Conservation (phyloP, 2,888 invertebrate species). For the Monoplex corrugatus region DNA sequence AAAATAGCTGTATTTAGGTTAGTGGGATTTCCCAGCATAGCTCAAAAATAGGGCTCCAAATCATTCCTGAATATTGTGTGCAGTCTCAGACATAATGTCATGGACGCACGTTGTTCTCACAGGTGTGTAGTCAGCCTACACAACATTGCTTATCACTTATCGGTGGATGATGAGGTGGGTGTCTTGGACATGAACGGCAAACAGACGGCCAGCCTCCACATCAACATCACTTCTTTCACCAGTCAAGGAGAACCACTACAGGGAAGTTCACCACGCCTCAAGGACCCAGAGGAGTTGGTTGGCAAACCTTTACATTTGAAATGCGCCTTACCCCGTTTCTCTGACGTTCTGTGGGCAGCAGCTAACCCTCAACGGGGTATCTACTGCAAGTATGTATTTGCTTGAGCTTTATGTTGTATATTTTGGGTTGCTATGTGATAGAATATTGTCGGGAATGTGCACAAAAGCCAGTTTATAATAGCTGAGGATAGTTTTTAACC, state of each 20-base stretch:
- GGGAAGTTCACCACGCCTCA: not conserved
- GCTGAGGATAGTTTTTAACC: too few species aligned
- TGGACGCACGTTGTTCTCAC: not conserved
- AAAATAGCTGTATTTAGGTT: too few species aligned
- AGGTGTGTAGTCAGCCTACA: slow-evolving; percentile 12
- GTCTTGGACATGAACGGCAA: not conserved
- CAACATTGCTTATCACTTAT: not conserved
- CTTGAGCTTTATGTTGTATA: too few species aligned
- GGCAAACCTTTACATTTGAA: not conserved
- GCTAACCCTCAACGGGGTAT: not conserved
- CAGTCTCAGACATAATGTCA: too few species aligned
- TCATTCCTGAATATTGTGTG: too few species aligned
- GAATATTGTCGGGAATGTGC: too few species aligned
- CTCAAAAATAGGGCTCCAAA: too few species aligned
- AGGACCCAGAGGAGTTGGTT: not conserved
- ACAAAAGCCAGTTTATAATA: too few species aligned
- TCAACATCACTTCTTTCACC: not conserved
- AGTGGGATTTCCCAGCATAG: too few species aligned
- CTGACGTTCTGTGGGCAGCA: slow-evolving; percentile 2
- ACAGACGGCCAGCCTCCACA: not conserved
- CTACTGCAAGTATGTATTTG: slow-evolving; percentile 24
- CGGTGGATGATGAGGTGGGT: not conserved
- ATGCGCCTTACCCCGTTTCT: not conserved
- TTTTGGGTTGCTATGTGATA: too few species aligned
- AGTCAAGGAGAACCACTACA: not conserved